phyloP scores from a whole-genome alignment of 92 coral and sea anemone species.

The Umimayanthus kanabou region DNA sequence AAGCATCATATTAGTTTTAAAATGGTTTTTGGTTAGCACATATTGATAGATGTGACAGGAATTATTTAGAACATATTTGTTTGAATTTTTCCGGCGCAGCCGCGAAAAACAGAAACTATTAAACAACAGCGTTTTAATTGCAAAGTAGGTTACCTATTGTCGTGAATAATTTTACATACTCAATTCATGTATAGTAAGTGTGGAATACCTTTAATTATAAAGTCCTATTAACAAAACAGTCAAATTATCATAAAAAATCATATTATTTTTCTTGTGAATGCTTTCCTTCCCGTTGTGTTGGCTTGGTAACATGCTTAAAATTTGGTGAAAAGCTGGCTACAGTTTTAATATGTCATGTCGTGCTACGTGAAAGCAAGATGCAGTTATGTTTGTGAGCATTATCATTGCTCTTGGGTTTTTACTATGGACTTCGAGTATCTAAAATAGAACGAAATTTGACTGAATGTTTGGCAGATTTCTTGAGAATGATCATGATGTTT shows the following conservation, averaged over 20 bases:
- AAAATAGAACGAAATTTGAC: not conserved
- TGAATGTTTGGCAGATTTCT: not conserved
- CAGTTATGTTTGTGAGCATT: not conserved
- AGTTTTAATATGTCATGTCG: not conserved
- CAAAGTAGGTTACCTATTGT: too few species aligned
- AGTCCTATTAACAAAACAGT: conserved; percentile 1
- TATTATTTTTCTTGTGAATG: not conserved
- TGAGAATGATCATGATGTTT: not conserved
- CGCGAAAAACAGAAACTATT: not conserved
- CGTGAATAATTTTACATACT: too few species aligned
- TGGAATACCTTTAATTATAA: not conserved
- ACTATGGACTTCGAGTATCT: not conserved
- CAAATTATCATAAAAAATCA: conserved; percentile 2
- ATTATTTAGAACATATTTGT: not conserved
- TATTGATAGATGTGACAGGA: not conserved
- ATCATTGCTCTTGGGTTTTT: not conserved
- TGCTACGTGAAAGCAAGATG: not conserved
- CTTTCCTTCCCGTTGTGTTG: not conserved
- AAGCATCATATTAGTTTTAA: not conserved
- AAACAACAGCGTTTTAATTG: not conserved
- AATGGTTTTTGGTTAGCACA: not conserved
- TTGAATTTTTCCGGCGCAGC: not conserved
- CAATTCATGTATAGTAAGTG: not conserved
- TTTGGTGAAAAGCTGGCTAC: not conserved
- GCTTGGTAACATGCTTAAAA: conserved; percentile 13